These are phyloP conservation scores for Lathamus discolor DNA, from an alignment of 2,113 vertebrate species.

Conservation along the genomic window DNA sequence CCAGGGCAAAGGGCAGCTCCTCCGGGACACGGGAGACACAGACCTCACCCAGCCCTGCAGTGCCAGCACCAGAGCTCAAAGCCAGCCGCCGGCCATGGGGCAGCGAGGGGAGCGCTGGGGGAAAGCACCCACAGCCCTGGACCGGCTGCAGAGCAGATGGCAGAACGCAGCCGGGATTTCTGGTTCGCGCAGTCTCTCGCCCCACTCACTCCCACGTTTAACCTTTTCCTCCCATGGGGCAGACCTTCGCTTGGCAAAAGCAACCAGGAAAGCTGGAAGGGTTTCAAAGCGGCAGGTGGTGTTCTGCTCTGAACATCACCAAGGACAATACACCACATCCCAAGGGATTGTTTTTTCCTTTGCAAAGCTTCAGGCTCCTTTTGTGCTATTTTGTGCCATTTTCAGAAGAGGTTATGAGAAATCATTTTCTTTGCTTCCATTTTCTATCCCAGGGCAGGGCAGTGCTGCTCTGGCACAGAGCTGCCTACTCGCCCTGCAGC, in stretches of 20 bases:
- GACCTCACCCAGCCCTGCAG: fast-evolving
- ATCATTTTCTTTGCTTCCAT: not conserved
- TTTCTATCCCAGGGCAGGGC: not conserved
- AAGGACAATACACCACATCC: not conserved
- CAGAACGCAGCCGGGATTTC: slow-evolving; percentile 4
- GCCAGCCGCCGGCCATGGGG: not conserved
- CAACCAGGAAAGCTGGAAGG: not conserved
- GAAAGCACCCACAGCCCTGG: slow-evolving; percentile 14
- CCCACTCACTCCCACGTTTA: slow-evolving; percentile 1
- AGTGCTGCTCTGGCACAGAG: not conserved
- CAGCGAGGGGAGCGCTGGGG: not conserved
- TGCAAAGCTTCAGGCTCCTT: not conserved
- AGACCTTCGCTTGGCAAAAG: not conserved
- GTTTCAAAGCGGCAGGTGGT: not conserved
- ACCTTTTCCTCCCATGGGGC: slow-evolving; percentile 28
- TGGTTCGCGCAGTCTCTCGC: slow-evolving; percentile 28
- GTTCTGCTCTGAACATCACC: not conserved
- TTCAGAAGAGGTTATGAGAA: not conserved
- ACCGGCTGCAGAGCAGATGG: slow-evolving; percentile 10
- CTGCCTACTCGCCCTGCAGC: not conserved
- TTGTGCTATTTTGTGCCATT: not conserved
- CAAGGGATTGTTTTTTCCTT: not conserved
- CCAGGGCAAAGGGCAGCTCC: not conserved
- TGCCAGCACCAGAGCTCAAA: not conserved
- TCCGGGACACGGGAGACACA: fast-evolving